Evolutionary conservation across 1,140 invertebrate species (phyloP).

Genomic region (Pogonomyrmex barbatus): DNA sequence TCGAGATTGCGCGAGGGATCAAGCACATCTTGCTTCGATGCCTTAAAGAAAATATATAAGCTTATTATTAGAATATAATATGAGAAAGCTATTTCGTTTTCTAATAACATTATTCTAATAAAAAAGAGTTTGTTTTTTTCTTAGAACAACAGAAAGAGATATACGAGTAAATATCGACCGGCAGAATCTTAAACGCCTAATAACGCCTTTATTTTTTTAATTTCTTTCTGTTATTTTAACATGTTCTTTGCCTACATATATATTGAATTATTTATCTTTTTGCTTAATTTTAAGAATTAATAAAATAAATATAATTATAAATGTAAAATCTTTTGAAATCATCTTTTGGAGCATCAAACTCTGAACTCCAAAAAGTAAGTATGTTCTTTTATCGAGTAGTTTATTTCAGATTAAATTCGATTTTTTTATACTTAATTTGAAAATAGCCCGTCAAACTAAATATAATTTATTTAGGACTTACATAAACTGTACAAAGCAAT

Average conservation of each 20-base stretch:
- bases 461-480: conserved; percentile 18
- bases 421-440: conserved; percentile 9
- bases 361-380: neutral
- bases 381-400: neutral
- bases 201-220: too few relatives aligned
- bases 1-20: neutral
- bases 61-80: conserved; percentile 2
- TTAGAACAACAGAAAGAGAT: too few relatives aligned
- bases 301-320: neutral
- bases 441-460: conserved; percentile 1
- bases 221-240: too few relatives aligned
- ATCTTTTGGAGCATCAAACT: neutral
- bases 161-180: too few relatives aligned
- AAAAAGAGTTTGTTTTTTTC: neutral
- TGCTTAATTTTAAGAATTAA: neutral
- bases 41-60: neutral
- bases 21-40: neutral
- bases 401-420: conserved; percentile 8
- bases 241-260: too few relatives aligned
- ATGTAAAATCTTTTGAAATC: neutral
- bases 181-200: too few relatives aligned
- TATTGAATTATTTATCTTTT: too few relatives aligned
- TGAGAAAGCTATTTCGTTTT: neutral
- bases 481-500: conserved; percentile 2
- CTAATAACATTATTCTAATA: neutral